Evolutionary conservation across 2,888 invertebrate species (phyloP).

Genomic region (Epinotia ramella): DNA sequence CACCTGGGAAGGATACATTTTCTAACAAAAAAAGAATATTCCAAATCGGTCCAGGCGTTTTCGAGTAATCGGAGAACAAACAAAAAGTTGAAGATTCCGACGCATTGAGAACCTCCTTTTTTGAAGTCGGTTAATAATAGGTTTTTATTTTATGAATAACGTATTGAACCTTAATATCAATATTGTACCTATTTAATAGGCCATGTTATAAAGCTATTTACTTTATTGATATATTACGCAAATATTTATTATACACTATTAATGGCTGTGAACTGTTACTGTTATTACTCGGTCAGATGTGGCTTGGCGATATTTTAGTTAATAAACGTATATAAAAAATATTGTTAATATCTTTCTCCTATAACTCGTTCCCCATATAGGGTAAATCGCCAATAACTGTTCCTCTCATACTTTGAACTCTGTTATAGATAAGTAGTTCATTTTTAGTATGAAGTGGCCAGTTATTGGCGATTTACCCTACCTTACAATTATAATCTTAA

Average conservation of each 20-base stretch:
- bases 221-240: constrained; percentile 5
- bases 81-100: no score
- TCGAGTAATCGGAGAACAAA: no score
- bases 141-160: neutral
- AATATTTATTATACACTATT: constrained; percentile 54
- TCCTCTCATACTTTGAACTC: no score
- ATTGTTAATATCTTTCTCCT: neutral
- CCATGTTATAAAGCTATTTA: neutral
- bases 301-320: constrained; percentile 79
- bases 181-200: neutral
- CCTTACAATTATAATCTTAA: no score
- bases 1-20: no score
- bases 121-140: neutral
- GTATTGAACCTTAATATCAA: neutral
- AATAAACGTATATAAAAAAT: constrained; percentile 64
- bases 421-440: no score
- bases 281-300: constrained; percentile 73
- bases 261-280: constrained; percentile 84
- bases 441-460: no score
- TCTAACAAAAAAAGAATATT: no score
- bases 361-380: neutral
- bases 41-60: no score
- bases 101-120: no score
- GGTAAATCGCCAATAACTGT: no score
- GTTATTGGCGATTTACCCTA: no score